Evolutionary conservation across 1,140 invertebrate species (phyloP).

Genomic region (Lordiphosa stackelbergi): DNA sequence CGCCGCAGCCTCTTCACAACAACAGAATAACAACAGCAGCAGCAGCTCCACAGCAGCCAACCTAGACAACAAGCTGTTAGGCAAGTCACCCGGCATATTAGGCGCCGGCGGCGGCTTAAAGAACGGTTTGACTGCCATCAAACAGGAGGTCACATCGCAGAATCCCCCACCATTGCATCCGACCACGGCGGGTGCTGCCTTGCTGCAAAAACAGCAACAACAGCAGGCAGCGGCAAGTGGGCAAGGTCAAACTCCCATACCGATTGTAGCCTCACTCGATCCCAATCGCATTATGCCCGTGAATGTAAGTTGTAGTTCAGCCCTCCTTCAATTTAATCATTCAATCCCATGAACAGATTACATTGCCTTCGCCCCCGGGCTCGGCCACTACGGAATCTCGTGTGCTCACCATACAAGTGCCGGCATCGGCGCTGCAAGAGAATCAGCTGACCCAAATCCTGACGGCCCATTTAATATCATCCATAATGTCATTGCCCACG

Average conservation of each 20-base stretch:
- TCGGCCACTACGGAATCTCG: conserved; percentile 83
- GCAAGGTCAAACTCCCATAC: conserved; percentile 65
- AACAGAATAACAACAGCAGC: conserved; percentile 36
- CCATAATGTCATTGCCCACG: conserved; percentile 88
- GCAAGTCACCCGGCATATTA: conserved; percentile 25
- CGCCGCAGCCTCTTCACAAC: conserved; percentile 58
- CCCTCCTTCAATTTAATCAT: neutral
- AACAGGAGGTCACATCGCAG: conserved; percentile 72
- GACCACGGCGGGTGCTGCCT: conserved; percentile 33
- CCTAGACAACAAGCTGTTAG: conserved; percentile 18
- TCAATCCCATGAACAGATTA: conserved; percentile 47
- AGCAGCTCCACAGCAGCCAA: conserved; percentile 6
- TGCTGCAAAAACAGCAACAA: conserved; percentile 71
- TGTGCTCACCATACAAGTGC: conserved; percentile 89
- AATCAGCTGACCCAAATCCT: conserved; percentile 81
- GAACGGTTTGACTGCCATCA: conserved; percentile 54
- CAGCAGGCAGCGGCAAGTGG: conserved; percentile 54
- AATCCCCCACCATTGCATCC: conserved; percentile 71
- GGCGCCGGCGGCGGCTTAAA: conserved; percentile 39
- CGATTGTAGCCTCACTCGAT: conserved; percentile 74
- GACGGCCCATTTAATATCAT: conserved; percentile 89
- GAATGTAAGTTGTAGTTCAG: conserved; percentile 60
- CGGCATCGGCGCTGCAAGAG: conserved; percentile 87
- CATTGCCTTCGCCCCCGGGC: conserved; percentile 83
- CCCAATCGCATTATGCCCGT: conserved; percentile 77